Base-by-base conservation (phyloP, 2,797 vertebrate genomes). In the Clarias fuscus region DNA sequence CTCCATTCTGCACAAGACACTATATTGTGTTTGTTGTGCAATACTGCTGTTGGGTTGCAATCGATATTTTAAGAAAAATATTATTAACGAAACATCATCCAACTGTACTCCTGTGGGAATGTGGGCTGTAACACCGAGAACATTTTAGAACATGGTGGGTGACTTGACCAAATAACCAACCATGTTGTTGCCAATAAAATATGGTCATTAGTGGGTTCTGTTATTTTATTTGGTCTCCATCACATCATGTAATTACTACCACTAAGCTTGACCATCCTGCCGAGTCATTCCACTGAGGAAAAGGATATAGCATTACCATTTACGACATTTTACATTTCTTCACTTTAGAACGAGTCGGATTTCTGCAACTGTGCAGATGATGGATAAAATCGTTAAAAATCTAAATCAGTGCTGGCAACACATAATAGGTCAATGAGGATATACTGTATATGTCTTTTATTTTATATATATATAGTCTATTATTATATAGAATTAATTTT, bases 111-210 rank as follows among this genome's bases (percentile, higher is more conserved):
- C 18, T 40, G n/a, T 40, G 59, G 53, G 18, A 62, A 70, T 30
- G 13, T n/a, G 62, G 43, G 20, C 62, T 81, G 22, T 82, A 68
- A 86, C 53, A 84, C 70, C 62, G 7, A 89, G 65, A 79, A 72
- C n/a, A 40, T 67, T 61, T 27, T 86, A 43, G 58, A 84, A 33
- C 71, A 67, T 71, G 59, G 11, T 59, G 84, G 61, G 37, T 53
- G 40, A 82, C 14, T 68, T 82, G 30, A 78, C 59, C 67, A 83
- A 65, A 83, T n/a, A 68, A 68, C 3, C n/a, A 82, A 58, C 30
- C 18, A 71, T 80, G 65, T 20, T 62, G 20, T 33, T 78, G 86
- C 84, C 82, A 81, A 75, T 13, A 76, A 22, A 48, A 86, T 61
- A n/a, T 81, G 64, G 85, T 79, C 7, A n/a, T 4, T 68, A 33